phyloP scores from a whole-genome alignment of 2,888 invertebrate genomes.

The Koerneria pararmatus region DNA sequence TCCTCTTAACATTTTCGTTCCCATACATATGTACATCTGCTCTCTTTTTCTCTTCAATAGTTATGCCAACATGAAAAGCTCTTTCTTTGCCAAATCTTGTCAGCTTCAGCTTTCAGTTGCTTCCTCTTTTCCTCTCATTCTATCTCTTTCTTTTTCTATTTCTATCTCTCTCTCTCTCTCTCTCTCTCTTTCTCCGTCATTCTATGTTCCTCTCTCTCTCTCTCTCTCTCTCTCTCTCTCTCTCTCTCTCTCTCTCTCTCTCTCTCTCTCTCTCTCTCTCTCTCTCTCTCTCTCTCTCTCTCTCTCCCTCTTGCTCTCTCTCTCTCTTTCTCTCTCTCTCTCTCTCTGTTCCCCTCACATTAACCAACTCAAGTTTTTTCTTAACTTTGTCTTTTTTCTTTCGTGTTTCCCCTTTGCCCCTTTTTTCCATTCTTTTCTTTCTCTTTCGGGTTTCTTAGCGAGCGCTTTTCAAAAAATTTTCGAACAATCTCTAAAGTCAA shows the following conservation, averaged over 20 bases:
- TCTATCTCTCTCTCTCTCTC: background rate
- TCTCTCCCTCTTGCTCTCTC: slow-evolving; percentile 5
- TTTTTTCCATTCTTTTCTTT: no score
- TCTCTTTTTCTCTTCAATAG: background rate
- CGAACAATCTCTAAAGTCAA: no score
- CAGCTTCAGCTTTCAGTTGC: background rate
- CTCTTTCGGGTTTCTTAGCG: no score
- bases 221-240: background rate
- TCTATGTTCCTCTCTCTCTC: background rate
- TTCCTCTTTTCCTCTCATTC: slow-evolving; percentile 3
- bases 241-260: background rate
- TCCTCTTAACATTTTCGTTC: background rate
- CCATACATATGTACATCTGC: background rate
- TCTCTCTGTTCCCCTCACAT: background rate
- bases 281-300: background rate
- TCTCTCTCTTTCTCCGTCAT: background rate
- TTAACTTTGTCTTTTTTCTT: no score
- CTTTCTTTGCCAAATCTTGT: background rate
- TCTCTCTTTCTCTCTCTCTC: background rate
- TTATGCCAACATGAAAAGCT: background rate
- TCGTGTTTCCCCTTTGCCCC: no score
- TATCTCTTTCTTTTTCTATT: background rate
- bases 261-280: background rate
- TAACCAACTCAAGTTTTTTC: no score
- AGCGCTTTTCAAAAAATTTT: no score